Conservation (phyloP, 2,888 invertebrate species). For the Erebia aethiops region DNA sequence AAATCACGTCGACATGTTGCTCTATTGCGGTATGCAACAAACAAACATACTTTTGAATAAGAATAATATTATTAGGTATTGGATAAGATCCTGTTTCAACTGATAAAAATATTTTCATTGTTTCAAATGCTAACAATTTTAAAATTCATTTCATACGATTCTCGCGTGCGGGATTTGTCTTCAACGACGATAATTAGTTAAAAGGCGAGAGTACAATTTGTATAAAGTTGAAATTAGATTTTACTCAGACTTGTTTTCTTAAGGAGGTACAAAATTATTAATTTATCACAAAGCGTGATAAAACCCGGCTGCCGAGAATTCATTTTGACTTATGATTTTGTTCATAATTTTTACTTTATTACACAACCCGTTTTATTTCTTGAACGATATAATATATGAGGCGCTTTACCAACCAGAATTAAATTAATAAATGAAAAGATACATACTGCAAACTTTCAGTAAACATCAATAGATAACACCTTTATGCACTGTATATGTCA, state of each 20-base stretch:
- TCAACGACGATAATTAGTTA: slow-evolving; percentile 41
- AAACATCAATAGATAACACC: too few species aligned
- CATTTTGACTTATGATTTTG: slow-evolving; percentile 36
- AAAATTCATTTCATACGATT: slow-evolving; percentile 34
- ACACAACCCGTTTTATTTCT: slow-evolving; percentile 9
- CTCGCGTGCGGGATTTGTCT: slow-evolving; percentile 34
- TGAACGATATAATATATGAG: slow-evolving; percentile 8
- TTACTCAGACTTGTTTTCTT: slow-evolving; percentile 39
- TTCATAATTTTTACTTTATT: slow-evolving; percentile 28
- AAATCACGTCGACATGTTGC: too few species aligned
- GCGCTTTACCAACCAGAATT: neutral
- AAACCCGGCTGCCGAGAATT: slow-evolving; percentile 37
- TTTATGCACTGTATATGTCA: too few species aligned
- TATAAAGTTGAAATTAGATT: slow-evolving; percentile 41
- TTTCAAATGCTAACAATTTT: slow-evolving; percentile 25
- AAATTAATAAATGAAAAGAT: neutral
- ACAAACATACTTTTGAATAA: too few species aligned
- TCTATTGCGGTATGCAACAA: too few species aligned
- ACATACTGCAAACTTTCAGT: too few species aligned
- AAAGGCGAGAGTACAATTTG: slow-evolving; percentile 40
- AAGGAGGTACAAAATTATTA: slow-evolving; percentile 41
- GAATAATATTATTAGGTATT: too few species aligned
- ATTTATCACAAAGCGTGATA: slow-evolving; percentile 40
- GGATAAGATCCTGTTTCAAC: too few species aligned
- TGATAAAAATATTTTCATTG: neutral